Percentiles rank a stretch among this genome's conserved stretches.
Evolutionary conservation across 2,888 invertebrate genomes (phyloP).

Genomic region (Furcula furcula): DNA sequence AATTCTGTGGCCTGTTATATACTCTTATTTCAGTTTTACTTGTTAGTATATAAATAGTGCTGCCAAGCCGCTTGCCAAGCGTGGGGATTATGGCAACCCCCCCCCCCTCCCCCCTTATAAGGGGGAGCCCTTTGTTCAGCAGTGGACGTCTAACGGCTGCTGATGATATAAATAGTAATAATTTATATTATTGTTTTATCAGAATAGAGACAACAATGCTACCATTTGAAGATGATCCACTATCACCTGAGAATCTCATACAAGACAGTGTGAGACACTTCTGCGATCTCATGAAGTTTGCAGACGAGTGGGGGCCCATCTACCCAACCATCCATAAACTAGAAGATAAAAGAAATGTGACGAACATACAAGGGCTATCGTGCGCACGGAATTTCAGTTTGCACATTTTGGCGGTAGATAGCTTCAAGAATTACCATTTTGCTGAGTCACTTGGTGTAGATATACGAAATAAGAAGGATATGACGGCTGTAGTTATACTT

Average conservation of each 20-base stretch:
- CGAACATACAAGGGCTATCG: constrained; percentile 68
- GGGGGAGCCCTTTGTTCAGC: no score
- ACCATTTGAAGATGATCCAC: constrained; percentile 70
- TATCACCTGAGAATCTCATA: constrained; percentile 77
- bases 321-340: constrained; percentile 38
- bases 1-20: no score
- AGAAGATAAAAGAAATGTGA: constrained; percentile 40
- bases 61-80: no score
- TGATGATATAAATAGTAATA: no score
- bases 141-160: no score
- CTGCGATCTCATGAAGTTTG: constrained; percentile 63
- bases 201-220: constrained; percentile 72
- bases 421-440: constrained; percentile 86
- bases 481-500: constrained; percentile 86
- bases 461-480: constrained; percentile 79
- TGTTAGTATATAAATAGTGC: no score
- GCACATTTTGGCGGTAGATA: constrained; percentile 86
- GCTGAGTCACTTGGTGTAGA: constrained; percentile 89
- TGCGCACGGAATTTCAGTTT: constrained; percentile 65
- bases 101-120: no score
- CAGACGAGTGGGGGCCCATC: constrained; percentile 59
- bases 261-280: constrained; percentile 60
- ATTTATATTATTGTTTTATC: constrained; percentile 19
- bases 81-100: no score
- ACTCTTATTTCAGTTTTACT: no score